phyloP scores from a whole-genome alignment of 2,113 vertebrate species.

The Bos indicus region DNA sequence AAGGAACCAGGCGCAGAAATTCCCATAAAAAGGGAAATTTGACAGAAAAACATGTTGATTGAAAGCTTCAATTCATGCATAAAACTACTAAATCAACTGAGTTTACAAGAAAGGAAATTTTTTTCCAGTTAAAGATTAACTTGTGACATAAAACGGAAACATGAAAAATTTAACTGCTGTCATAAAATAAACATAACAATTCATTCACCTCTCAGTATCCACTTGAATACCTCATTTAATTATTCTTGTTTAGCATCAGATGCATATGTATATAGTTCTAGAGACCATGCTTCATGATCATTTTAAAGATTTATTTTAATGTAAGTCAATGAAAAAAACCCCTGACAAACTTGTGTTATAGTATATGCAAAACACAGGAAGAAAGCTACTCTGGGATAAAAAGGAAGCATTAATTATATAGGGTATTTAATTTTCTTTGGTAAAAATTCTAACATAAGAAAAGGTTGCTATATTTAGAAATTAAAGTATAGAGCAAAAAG shows the following conservation, averaged over 20 bases:
- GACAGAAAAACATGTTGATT: conserved; percentile 48
- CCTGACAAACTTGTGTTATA: background rate
- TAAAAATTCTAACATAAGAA: background rate
- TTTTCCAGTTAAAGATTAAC: background rate
- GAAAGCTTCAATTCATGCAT: conserved; percentile 60
- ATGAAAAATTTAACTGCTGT: conserved; percentile 5
- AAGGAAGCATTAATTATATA: conserved; percentile 5
- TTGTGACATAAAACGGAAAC: conserved; percentile 40
- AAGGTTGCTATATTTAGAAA: background rate
- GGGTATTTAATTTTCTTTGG: background rate
- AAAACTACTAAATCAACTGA: conserved; percentile 29
- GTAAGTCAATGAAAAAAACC: background rate
- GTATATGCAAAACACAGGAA: background rate
- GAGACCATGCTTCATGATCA: background rate
- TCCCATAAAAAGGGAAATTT: conserved; percentile 9
- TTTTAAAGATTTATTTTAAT: conserved; percentile 10
- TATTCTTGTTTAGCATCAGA: conserved; percentile 38
- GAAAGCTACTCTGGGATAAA: background rate
- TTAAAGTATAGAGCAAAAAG: background rate
- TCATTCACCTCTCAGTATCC: background rate
- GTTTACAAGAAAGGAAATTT: conserved; percentile 29
- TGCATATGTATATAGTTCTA: background rate
- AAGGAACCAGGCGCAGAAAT: background rate
- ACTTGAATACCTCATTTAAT: background rate
- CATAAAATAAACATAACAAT: conserved; percentile 23